A percentile compares a stretch with the other conserved stretches of the same genome.
Evolutionary conservation across 2,113 vertebrate genomes (phyloP).

Genomic region (Nyctibius bracteatus): DNA sequence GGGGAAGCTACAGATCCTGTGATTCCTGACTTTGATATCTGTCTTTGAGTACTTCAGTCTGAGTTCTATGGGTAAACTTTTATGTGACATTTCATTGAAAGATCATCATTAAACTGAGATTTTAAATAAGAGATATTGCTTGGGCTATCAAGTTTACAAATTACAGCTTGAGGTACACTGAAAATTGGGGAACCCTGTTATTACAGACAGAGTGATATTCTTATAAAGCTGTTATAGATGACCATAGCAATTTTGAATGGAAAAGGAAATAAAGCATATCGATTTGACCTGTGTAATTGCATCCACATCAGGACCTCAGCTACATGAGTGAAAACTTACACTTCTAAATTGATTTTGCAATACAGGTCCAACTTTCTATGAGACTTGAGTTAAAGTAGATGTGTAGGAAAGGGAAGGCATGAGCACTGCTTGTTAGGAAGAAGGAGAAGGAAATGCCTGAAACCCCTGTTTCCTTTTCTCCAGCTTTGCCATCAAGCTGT

Average conservation of each 20-base stretch:
- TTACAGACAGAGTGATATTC: not conserved
- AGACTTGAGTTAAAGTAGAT: not conserved
- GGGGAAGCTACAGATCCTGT: not conserved
- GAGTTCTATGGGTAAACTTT: not conserved
- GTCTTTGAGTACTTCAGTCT: not conserved
- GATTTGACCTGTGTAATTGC: not conserved
- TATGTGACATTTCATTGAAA: not conserved
- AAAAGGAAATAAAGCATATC: not conserved
- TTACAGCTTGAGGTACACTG: not conserved
- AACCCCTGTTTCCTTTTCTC: not conserved
- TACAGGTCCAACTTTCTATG: not conserved
- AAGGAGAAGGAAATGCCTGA: not conserved
- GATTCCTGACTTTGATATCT: not conserved
- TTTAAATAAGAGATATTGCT: not conserved
- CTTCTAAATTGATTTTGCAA: not conserved
- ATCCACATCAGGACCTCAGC: not conserved
- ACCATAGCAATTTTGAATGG: not conserved
- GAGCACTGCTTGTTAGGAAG: not conserved
- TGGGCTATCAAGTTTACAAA: not conserved
- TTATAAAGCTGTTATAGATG: not conserved
- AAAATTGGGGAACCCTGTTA: not conserved
- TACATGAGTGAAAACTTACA: not conserved
- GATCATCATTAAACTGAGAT: not conserved
- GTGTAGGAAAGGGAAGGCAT: not conserved
- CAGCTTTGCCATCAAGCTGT: not conserved